Conservation (phyloP, 2,888 invertebrate genomes). For the Iselma pallidipennis region DNA sequence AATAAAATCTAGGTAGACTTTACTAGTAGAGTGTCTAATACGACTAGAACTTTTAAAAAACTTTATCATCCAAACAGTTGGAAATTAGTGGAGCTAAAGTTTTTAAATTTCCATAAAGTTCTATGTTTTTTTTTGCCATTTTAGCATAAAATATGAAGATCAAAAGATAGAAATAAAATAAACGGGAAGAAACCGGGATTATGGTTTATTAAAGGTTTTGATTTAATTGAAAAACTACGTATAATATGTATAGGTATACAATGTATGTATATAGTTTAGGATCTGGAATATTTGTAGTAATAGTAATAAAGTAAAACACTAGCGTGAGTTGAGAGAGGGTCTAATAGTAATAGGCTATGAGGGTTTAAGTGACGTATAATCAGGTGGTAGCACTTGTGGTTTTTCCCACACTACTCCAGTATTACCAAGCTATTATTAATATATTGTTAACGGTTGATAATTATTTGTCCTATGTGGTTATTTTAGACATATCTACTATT, state of each 20-base stretch:
- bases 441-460: conserved; percentile 54
- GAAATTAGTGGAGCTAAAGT: not conserved
- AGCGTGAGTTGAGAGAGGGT: conserved; percentile 43
- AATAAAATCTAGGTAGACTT: not conserved
- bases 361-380: conserved; percentile 56
- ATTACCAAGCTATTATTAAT: conserved; percentile 55
- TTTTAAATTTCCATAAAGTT: not conserved
- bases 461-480: conserved; percentile 46
- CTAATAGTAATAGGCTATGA: conserved; percentile 49
- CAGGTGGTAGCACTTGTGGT: conserved; percentile 56
- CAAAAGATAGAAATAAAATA: no score
- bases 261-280: not conserved
- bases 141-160: not conserved
- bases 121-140: not conserved
- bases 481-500: conserved; percentile 29
- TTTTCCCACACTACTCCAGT: conserved; percentile 54
- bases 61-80: not conserved
- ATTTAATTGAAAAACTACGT: not conserved
- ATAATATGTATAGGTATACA: not conserved
- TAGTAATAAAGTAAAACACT: conserved; percentile 32
- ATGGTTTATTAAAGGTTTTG: not conserved
- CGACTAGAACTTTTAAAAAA: not conserved
- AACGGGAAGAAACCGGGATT: no score
- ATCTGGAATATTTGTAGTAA: not conserved
- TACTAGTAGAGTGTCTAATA: not conserved